Percentiles rank a stretch among this genome's conserved stretches.
Evolutionary conservation across 2,888 invertebrate genomes (phyloP).

Genomic region (Ophonus ardosiacus): DNA sequence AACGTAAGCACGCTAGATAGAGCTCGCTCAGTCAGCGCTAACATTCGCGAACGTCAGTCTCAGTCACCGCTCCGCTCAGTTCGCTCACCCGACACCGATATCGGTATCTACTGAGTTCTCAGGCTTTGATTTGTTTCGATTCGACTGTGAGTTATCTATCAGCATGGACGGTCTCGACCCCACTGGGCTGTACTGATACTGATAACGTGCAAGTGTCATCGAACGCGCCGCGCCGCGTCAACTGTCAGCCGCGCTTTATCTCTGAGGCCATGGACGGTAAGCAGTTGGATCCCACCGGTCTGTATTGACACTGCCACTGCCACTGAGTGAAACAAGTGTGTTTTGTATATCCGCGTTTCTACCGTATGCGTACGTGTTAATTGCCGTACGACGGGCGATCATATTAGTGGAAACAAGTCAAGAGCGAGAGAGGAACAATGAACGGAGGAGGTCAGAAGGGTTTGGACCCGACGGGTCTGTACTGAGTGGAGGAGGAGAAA

Average conservation of each 20-base stretch:
- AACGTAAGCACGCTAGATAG: slow-evolving; percentile 29
- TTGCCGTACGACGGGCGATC: slow-evolving; percentile 27
- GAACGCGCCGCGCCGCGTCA: slow-evolving; percentile 56
- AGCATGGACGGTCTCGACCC: slow-evolving; percentile 74
- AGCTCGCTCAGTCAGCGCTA: slow-evolving; percentile 12
- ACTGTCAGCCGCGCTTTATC: slow-evolving; percentile 55
- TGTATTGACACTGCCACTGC: slow-evolving; percentile 51
- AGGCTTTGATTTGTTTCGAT: neutral
- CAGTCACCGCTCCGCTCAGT: neutral
- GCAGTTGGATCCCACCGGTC: slow-evolving; percentile 65
- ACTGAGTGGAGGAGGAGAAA: slow-evolving; percentile 68
- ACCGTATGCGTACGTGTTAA: slow-evolving; percentile 28
- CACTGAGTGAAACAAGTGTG: slow-evolving; percentile 43
- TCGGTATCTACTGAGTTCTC: slow-evolving; percentile 25
- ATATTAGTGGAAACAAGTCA: slow-evolving; percentile 37
- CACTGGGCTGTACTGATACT: slow-evolving; percentile 73
- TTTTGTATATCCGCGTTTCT: slow-evolving; percentile 23
- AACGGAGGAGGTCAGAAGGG: slow-evolving; percentile 73
- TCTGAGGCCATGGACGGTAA: slow-evolving; percentile 57
- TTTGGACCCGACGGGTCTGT: slow-evolving; percentile 74
- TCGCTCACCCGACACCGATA: neutral
- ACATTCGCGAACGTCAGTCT: slow-evolving; percentile 58
- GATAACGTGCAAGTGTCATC: slow-evolving; percentile 65
- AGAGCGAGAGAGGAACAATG: slow-evolving; percentile 69
- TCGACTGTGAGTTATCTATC: slow-evolving; percentile 63